Evolutionary conservation across 2,888 invertebrate species (phyloP).

Genomic region (Oligia latruncula): DNA sequence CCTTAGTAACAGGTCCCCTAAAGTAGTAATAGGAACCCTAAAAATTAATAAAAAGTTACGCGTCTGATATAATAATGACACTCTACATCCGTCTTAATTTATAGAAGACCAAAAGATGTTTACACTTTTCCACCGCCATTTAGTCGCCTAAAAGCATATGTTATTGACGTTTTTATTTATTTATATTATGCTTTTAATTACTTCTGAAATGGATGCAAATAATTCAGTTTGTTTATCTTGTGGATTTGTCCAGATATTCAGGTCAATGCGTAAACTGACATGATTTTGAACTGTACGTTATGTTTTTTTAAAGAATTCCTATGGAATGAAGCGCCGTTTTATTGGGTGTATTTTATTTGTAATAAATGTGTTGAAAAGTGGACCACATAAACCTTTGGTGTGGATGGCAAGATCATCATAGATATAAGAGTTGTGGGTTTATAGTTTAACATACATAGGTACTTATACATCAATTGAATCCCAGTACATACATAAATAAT

Average conservation of each 20-base stretch:
- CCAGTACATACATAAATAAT: too few species aligned
- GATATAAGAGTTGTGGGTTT: conserved; percentile 16
- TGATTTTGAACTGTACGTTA: conserved; percentile 13
- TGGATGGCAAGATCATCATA: conserved; percentile 22
- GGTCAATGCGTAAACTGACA: conserved; percentile 35
- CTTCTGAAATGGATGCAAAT: conserved; percentile 42
- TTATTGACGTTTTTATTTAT: conserved; percentile 17
- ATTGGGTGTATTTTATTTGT: conserved; percentile 42
- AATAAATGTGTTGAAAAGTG: conserved; percentile 36
- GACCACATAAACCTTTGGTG: conserved; percentile 15
- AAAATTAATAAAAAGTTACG: not conserved
- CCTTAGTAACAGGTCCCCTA: not conserved
- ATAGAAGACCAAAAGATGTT: conserved; percentile 5
- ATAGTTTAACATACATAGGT: not conserved
- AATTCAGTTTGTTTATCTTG: conserved; percentile 48
- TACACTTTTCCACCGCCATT: conserved; percentile 20
- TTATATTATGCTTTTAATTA: conserved; percentile 45
- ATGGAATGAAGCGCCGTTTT: conserved; percentile 17
- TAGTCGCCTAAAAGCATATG: not conserved
- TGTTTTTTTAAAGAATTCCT: conserved; percentile 31
- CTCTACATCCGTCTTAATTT: not conserved
- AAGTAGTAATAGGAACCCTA: not conserved
- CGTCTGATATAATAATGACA: not conserved
- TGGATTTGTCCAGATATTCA: conserved; percentile 42
- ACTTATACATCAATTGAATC: not conserved